Conservation (phyloP, 2,888 invertebrate genomes). For the Melieria picta region DNA sequence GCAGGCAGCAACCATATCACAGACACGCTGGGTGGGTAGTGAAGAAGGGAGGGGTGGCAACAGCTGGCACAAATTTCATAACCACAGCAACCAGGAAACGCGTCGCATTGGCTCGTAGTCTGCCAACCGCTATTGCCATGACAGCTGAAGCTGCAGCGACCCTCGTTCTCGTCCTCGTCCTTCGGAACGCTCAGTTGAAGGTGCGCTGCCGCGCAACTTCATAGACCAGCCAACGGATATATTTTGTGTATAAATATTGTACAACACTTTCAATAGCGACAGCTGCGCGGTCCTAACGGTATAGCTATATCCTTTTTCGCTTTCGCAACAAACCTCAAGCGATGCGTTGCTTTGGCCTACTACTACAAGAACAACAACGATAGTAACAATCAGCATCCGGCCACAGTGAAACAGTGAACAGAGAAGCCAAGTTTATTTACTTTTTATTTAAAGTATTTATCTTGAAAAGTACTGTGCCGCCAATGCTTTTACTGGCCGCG, state of each 20-base stretch:
- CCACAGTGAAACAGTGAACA: no score
- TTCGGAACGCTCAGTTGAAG: no score
- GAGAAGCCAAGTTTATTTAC: conserved; percentile 26
- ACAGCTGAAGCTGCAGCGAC: no score
- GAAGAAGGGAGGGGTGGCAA: conserved; percentile 23
- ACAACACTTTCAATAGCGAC: background rate
- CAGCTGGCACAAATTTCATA: conserved; percentile 41
- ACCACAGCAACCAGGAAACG: conserved; percentile 22
- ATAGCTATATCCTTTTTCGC: background rate
- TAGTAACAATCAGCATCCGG: background rate
- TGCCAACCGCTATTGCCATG: no score
- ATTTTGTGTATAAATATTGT: no score
- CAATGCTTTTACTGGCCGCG: background rate
- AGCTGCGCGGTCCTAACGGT: background rate
- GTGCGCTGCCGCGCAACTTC: no score
- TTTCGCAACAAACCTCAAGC: conserved; percentile 3
- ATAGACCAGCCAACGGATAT: no score
- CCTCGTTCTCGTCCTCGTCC: no score
- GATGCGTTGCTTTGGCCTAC: background rate
- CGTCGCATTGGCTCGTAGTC: no score
- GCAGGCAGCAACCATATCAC: conserved; percentile 13
- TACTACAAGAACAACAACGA: background rate
- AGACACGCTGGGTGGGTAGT: background rate
- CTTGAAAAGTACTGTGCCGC: conserved; percentile 33
- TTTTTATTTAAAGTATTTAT: conserved; percentile 44